Evolutionary conservation across 2,797 vertebrate genomes (phyloP).

Genomic region (Ctenochaetus hawaiiensis): DNA sequence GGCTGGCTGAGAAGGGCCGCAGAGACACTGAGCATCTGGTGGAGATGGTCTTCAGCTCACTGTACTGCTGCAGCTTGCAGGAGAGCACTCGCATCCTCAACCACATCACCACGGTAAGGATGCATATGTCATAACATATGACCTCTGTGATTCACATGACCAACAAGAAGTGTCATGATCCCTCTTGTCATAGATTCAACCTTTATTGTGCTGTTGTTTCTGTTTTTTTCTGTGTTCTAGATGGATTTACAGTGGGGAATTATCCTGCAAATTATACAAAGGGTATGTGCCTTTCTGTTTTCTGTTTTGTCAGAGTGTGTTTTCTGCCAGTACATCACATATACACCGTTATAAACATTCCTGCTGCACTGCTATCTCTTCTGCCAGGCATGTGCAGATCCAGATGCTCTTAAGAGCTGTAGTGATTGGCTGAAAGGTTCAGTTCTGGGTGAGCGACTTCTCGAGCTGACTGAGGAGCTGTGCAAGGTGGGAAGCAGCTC

Average conservation of each 20-base stretch:
- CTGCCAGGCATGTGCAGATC: slow-evolving; percentile 89
- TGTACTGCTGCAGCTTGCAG: slow-evolving; percentile 87
- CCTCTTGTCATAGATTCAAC: not conserved
- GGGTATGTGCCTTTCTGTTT: slow-evolving; percentile 82
- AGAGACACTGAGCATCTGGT: slow-evolving; percentile 89
- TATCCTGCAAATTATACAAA: slow-evolving; percentile 92
- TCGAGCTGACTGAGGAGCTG: slow-evolving; percentile 88
- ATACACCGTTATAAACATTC: slow-evolving; percentile 15
- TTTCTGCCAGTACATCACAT: not conserved
- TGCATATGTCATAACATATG: not conserved
- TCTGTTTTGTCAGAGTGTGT: not conserved
- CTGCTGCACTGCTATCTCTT: not conserved
- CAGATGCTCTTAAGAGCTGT: slow-evolving; percentile 84
- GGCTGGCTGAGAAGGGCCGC: slow-evolving; percentile 89
- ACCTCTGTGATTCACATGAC: not conserved
- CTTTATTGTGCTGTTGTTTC: not conserved
- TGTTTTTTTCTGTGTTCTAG: slow-evolving; percentile 73
- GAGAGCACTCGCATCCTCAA: slow-evolving; percentile 91
- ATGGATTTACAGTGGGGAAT: slow-evolving; percentile 90
- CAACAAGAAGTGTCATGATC: not conserved
- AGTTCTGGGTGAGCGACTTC: slow-evolving; percentile 90
- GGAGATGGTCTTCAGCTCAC: slow-evolving; percentile 94
- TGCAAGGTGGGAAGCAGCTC: slow-evolving; percentile 84
- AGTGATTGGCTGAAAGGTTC: slow-evolving; percentile 93
- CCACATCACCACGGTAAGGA: slow-evolving; percentile 84